phyloP scores from a whole-genome alignment of 2,888 invertebrate genomes.

The Synergus japonicus region DNA sequence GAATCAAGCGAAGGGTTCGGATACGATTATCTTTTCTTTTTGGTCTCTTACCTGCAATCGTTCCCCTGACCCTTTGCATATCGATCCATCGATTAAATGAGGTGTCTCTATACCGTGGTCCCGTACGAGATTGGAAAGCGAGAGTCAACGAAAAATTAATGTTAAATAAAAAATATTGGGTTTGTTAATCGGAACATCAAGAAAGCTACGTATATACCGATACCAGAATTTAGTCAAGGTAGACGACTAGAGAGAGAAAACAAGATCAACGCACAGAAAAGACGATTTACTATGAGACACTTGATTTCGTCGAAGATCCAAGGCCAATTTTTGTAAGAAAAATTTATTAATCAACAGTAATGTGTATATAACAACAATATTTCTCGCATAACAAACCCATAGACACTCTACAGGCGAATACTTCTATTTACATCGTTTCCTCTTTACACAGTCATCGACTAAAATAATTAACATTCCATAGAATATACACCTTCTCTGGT shows the following conservation, averaged over 20 bases:
- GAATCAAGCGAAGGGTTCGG: slow-evolving; percentile 38
- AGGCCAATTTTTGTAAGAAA: slow-evolving; percentile 75
- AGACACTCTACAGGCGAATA: slow-evolving; percentile 68
- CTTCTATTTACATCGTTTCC: slow-evolving; percentile 69
- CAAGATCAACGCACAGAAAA: slow-evolving; percentile 37
- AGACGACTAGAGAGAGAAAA: slow-evolving; percentile 14
- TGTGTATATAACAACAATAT: slow-evolving; percentile 69
- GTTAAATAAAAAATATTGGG: slow-evolving; percentile 56
- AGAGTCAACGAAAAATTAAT: slow-evolving; percentile 46
- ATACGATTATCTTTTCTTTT: slow-evolving; percentile 21
- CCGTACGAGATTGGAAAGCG: slow-evolving; percentile 45
- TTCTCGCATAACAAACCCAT: slow-evolving; percentile 77
- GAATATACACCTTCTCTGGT: slow-evolving; percentile 68
- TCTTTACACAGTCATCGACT: slow-evolving; percentile 66
- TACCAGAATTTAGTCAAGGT: slow-evolving; percentile 44
- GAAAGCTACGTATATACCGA: slow-evolving; percentile 47
- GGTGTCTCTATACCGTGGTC: slow-evolving; percentile 33
- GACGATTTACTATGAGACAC: slow-evolving; percentile 39
- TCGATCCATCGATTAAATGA: slow-evolving; percentile 40
- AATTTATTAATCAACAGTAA: slow-evolving; percentile 76
- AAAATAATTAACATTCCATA: slow-evolving; percentile 72
- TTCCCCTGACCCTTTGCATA: slow-evolving; percentile 45
- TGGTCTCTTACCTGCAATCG: slow-evolving; percentile 58
- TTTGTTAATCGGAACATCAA: slow-evolving; percentile 68
- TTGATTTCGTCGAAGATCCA: slow-evolving; percentile 69